Percentiles rank a stretch among this genome's conserved stretches.
Conservation (phyloP, 2,888 invertebrate genomes). For the Tenodera sinensis region DNA sequence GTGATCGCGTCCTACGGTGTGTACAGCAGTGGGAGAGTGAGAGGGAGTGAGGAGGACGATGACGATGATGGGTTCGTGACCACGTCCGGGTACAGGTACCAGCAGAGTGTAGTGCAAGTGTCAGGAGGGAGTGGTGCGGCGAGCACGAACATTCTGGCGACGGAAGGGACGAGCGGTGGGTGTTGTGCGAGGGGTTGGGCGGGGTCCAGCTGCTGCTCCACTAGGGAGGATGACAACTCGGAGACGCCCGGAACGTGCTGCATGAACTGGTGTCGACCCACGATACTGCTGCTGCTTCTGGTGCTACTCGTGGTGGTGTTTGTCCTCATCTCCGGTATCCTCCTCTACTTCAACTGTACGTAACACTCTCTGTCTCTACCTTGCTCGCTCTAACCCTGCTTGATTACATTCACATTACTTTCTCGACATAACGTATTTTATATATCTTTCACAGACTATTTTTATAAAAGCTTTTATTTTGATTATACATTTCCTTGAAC, state of each 20-base stretch:
- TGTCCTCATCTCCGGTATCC: conserved; percentile 55
- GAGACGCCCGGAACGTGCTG: conserved; percentile 29
- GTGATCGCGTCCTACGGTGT: conserved; percentile 55
- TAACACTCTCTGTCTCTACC: conserved; percentile 34
- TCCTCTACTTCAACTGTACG: conserved; percentile 61
- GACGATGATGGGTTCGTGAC: conserved; percentile 27
- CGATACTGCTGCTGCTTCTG: conserved; percentile 53
- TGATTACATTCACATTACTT: too few species aligned
- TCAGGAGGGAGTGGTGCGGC: conserved; percentile 25
- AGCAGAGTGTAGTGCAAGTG: conserved; percentile 30
- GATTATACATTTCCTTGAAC: too few species aligned
- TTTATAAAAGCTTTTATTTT: too few species aligned
- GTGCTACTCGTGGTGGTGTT: conserved; percentile 56
- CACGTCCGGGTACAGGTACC: conserved; percentile 3
- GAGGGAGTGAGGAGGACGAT: conserved; percentile 15
- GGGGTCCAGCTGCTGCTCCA: conserved; percentile 12
- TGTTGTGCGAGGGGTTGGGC: conserved; percentile 30
- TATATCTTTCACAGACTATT: too few species aligned
- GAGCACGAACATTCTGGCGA: conserved; percentile 33
- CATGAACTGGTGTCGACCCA: conserved; percentile 54
- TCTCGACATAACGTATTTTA: too few species aligned
- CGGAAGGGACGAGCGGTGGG: conserved; percentile 35
- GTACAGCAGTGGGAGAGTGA: conserved; percentile 42
- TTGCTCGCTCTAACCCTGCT: background rate
- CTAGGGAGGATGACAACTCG: background rate